Evolutionary conservation across 2,113 vertebrate genomes (phyloP), one percentile per base, ranked within the genome.

Genomic region (Sceloporus undulatus): DNA sequence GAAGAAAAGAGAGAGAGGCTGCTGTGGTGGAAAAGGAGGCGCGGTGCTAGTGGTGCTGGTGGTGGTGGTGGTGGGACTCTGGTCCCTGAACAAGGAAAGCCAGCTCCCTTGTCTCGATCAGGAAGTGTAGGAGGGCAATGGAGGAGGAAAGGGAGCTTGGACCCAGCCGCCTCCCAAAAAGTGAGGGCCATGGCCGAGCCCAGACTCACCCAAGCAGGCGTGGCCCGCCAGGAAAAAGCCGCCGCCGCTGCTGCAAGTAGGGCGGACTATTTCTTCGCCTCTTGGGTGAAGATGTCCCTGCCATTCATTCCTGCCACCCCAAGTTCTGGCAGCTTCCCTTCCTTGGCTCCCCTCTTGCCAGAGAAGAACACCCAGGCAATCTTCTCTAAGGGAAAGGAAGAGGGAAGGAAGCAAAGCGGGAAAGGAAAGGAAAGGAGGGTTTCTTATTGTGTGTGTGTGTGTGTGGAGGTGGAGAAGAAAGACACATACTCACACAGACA

Each of bases 371-470:
- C 27, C 29, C 79, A 56, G 34, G 79, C 38, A 10, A 38, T 23
- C 23, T 8, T 25, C 56, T 0, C n/a, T 19, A 10, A 14, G 29
- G 14, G 54, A 8, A 14, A 9, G 0, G 5, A 21, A 19, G 0
- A 4, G 4, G 9, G 52, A 38, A 42, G 1, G 68, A 14, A n/a
- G 38, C 59, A 13, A 74, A 73, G 62, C 9, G 11, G 13, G 38
- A 16, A 40, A 7, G 48, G 34, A 34, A 34, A n/a, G 68, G 94
- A 92, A 92, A 92, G 93, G 85, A 40, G 59, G 48, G 5, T 48
- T 48, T 48, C 5, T 34, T 34, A 34, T 34, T 34, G 34, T 34
- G 34, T 34, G 34, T 34, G 34, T 48, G 5, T 48, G 5, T 48
- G 5, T 48, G 48, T 48, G 48, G 48, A 48, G 48, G 48, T 48